Evolutionary conservation across 2,888 invertebrate species (phyloP), one percentile per base, ranked within the genome.

Genomic region (Celastrina argiolus): DNA sequence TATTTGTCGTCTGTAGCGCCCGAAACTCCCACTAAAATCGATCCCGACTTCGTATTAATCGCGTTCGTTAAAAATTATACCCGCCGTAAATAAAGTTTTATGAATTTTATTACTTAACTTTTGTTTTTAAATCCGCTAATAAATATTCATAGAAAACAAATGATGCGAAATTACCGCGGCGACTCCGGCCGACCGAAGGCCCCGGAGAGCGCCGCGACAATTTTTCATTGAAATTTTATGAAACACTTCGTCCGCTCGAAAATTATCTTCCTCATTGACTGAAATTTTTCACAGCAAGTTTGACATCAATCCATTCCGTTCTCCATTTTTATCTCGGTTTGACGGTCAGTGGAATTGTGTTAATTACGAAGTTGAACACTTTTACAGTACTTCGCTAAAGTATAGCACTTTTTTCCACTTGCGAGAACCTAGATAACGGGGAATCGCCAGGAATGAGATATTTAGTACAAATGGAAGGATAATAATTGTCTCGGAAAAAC

Each of bases 261-360:
- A 88, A 88, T 88, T 88, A 88, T 88, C 88, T 88, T 83, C 83
- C 84, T 84, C 88, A 87, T 88, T 88, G 88, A 85, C 83, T 83
- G 81, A 84, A 83, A 86, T 84, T 87, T 88, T 89, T 89, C 87
- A 85, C 85, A 80, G 84, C 82, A 85, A 88, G 87, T 88, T 88
- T 87, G 86, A 86, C 88, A 88, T 85, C 87, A 85, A 87, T 87
- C 85, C 85, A 87, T 88, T 88, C 87, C 79, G 79, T 87, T 85
- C 82, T 79, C 73, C 81, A 84, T 79, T 86, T 87, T 86, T 87
- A 87, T 89, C 87, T 84, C 74, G 75, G 80, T 80, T 80, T 78
- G 82, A 82, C 84, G 80, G 75, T 76, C 81, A 82, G 84, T 85
- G 82, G 82, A 83, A 84, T 82, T 82, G 87, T 83, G 85, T 85